phyloP scores from a whole-genome alignment of 2,113 vertebrate genomes.

The Pelusios castaneus region DNA sequence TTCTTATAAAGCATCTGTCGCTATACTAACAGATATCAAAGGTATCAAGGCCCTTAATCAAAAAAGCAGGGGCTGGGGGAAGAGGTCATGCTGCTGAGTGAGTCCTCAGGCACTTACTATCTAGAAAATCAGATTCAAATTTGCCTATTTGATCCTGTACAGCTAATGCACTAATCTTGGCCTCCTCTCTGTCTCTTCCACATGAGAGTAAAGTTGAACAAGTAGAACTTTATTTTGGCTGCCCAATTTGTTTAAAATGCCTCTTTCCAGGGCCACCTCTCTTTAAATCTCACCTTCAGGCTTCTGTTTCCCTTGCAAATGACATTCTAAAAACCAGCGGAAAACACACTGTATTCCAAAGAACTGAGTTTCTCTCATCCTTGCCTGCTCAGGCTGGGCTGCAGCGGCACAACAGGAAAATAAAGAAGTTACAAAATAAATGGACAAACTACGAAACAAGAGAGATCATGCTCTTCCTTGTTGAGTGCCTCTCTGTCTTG shows the following conservation, averaged over 20 bases:
- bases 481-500: neutral
- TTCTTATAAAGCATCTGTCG: neutral
- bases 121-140: neutral
- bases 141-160: neutral
- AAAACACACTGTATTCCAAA: neutral
- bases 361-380: neutral
- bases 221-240: neutral
- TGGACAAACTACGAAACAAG: neutral
- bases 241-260: neutral
- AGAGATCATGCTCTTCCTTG: neutral
- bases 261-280: neutral
- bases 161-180: neutral
- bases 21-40: fast-evolving
- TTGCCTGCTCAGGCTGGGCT: neutral
- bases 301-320: neutral
- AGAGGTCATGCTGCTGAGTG: neutral
- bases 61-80: neutral
- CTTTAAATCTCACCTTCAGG: neutral
- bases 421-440: neutral
- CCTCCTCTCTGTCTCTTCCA: neutral
- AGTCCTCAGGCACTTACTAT: neutral
- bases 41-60: neutral
- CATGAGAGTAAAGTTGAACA: neutral
- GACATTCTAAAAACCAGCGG: neutral
- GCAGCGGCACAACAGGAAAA: neutral